Evolutionary conservation across 2,113 vertebrate species (phyloP).

Genomic region (Oceanites oceanicus): DNA sequence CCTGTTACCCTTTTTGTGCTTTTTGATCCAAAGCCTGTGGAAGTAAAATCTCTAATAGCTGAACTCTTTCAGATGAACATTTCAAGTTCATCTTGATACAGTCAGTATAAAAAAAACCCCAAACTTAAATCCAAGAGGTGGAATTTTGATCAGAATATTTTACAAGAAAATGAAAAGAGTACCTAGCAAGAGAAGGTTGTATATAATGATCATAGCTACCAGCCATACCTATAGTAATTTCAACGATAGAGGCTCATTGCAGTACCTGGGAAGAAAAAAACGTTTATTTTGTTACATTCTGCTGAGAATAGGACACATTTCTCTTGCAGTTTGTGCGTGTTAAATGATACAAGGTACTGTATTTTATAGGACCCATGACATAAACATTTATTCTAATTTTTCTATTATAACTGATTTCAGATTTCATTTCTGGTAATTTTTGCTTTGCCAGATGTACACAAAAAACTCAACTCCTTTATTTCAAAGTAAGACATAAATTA

Average conservation of each 20-base stretch:
- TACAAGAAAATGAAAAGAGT: not conserved
- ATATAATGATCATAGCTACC: rapidly evolving
- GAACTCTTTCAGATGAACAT: not conserved
- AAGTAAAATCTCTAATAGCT: not conserved
- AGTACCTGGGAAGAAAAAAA: not conserved
- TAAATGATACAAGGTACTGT: not conserved
- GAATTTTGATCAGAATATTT: not conserved
- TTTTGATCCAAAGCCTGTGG: not conserved
- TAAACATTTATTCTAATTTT: not conserved
- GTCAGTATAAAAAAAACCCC: not conserved
- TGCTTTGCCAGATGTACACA: not conserved
- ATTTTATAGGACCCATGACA: not conserved
- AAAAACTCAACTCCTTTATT: not conserved
- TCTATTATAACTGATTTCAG: not conserved
- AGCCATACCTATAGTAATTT: not conserved
- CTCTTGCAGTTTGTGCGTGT: not conserved
- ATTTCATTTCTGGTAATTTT: not conserved
- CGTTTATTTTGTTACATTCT: not conserved
- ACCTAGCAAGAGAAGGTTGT: not conserved
- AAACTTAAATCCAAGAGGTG: not conserved
- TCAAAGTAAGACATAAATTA: not conserved
- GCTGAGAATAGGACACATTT: not conserved
- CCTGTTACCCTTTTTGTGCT: not conserved
- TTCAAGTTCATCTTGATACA: not conserved
- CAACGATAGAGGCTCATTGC: not conserved